Evolutionary conservation across 1,140 invertebrate species (phyloP), one percentile per base, ranked within the genome.

Genomic region (Hylaeus anthracinus): DNA sequence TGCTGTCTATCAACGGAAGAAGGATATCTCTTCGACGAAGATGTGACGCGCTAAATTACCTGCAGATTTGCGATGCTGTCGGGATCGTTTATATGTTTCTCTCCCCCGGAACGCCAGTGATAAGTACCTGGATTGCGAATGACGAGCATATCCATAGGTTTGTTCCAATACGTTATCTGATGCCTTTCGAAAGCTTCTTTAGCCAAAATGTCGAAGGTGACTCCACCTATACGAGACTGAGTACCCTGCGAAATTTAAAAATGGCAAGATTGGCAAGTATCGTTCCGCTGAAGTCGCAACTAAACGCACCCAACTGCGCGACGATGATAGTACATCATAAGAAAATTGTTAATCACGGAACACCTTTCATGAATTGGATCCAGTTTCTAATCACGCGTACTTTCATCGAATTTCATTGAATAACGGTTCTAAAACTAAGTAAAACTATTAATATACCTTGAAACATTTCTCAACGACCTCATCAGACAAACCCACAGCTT

Each of bases 1-100:
- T 2, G 8, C 8, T 10, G 1, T 9, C 51, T 45, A 45, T 1
- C 15, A n/a, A 12, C 4, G 1, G 12, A 45, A 63, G 12, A n/a
- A 48, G 55, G 2, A 5, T 60, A 37, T 60, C 60, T 3, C 51
- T 10, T 15, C 15, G 51, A 56, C 2, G 3, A 56, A 58, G 8
- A 6, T 43, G 14, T 8, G 26, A 9, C 14, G 37, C 8, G 14
- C 39, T 10, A 55, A 39, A n/a, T 88, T 92, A 96, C 95, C 93
- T 98, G 98, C n/a, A 99, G 93, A 90, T 97, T 98, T 53, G 98
- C 98, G 90, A 99, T 98, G 82, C 98, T 98, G 60, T 96, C 93
- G 0, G 99, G 99, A 92, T 99, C 98, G 91, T 99, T 99, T 86
- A 99, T 97, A 93, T 99, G 99, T 87, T 98, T 98, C 94, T 99